Base-by-base conservation (phyloP, 2,888 invertebrate species). In the Hirtodrosophila confusa region DNA sequence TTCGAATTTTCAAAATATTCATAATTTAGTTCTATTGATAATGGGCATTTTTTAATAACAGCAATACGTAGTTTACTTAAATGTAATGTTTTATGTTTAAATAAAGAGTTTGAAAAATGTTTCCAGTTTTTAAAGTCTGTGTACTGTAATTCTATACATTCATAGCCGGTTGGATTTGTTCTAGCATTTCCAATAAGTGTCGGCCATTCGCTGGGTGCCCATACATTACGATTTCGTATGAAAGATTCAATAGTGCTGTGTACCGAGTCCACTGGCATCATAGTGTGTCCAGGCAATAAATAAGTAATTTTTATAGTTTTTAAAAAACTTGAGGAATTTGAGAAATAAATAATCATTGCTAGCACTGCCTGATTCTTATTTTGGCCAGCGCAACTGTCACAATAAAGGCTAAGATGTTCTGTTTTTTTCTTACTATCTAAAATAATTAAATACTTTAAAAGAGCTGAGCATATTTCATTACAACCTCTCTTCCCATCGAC, bases 231-330 rank as follows among this genome's bases (percentile, higher is more conserved):
- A 17, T 17, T 17, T 17, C 17, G 17, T 17, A 17, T 17, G 17
- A 17, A 17, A 17, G 17, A 17, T 17, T 17, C 17, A 17, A 17
- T 17, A 17, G 17, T 17, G 17, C 17, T 27, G 27, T 44, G 4
- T 27, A 44, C 24, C 10, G 64, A 64, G 29, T 60, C 60, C 33
- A 66, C 58, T 27, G 58, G 65, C 58, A 65, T 65, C 65, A 65
- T 58, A 29, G 57, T 64, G 39, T 64, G 65, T 40, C 54, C 65
- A 40, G 54, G 58, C 31, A 65, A 54, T 41, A 65, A 55, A 23
- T 47, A 65, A 9, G 65, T 65, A 0, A 65, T 54, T 65, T 60
- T 49, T 24, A 60, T 50, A 36, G 54, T 48, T 48, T 49, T 35
- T 9, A 49, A 35, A 27, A 17, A 48, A 31, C 11, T 57, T 12